Base-by-base conservation (phyloP, 2,113 vertebrate species). In the Carassius gibelio region DNA sequence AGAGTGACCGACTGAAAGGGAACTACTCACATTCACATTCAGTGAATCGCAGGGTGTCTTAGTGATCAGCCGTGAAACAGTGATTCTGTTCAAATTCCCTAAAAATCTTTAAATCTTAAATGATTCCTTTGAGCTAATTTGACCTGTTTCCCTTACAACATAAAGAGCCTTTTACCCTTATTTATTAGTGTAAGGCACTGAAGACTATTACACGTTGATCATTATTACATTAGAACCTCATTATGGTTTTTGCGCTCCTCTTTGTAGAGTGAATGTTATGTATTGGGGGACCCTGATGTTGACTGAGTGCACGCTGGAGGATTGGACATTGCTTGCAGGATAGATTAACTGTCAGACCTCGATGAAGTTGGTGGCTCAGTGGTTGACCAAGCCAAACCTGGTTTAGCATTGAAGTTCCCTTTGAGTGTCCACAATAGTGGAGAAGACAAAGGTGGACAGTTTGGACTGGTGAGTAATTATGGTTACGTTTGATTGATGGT, bases 291-390 rank as follows among this genome's bases (percentile, higher is more conserved):
- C 45, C 75, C 78, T 34, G 17, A 34, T 55, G 81, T 42, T 81
- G 89, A 88, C 77, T 55, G 26, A 87, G 59, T 72, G 74, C 26
- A 48, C 23, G 14, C 64, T 59, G 80, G 74, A 82, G 87, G 79
- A 86, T 82, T 78, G 26, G 9, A 62, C 55, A 48, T 72, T 71
- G 64, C 76, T 71, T 72, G 42, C 14, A 26, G 57, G 66, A 87
- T 87, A 66, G 87, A 89, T 89, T 89, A 61, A 72, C 55, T 85
- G 75, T 85, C 84, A 72, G 17, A 45, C 75, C 38, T 85, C 11
- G 71, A 50, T 8, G 6, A 50, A 52, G 69, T 85, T 66, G 59
- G 9, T 45, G 79, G 69, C 55, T 83, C 68, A 87, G 62, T 59
- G 75, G 84, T 45, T 59, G 64, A 71, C 30, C 48, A 79, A 50